These are phyloP conservation scores for Littorina saxatilis DNA, from an alignment of 1,140 invertebrate genomes.

Conservation along the genomic window DNA sequence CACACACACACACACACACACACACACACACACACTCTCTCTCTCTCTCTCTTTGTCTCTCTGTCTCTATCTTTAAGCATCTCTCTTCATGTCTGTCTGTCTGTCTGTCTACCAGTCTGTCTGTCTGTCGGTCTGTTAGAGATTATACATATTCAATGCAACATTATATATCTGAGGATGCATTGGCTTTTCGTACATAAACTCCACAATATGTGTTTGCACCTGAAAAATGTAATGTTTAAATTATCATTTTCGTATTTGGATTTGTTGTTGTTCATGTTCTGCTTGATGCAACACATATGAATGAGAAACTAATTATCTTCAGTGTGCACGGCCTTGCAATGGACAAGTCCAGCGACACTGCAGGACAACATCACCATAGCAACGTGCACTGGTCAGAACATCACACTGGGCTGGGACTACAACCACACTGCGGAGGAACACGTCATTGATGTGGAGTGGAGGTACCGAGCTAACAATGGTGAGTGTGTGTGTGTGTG, in stretches of 20 bases:
- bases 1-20: no score
- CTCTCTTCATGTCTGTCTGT: no score
- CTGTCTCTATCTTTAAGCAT: no score
- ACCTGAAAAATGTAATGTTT: not conserved
- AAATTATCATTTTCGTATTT: not conserved
- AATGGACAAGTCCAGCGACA: not conserved
- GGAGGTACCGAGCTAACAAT: not conserved
- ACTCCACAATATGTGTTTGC: not conserved
- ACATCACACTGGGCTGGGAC: constrained; percentile 4
- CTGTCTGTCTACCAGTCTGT: no score
- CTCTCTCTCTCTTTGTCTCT: no score
- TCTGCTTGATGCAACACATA: not conserved
- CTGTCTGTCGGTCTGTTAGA: no score
- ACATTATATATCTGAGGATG: no score
- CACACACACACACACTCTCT: no score
- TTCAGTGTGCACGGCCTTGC: not conserved
- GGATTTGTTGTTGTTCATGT: not conserved
- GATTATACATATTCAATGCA: no score
- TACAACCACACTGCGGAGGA: not conserved
- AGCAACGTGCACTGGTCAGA: not conserved
- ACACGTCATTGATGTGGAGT: not conserved
- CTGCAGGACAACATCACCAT: not conserved
- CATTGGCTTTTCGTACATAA: not conserved
- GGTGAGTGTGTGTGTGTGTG: not conserved
- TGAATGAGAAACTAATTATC: no score